Percentiles rank a stretch among this genome's conserved stretches.
These are phyloP conservation scores for Siphonodentalium dalli DNA, from an alignment of 2,888 invertebrate species.

Conservation along the genomic window DNA sequence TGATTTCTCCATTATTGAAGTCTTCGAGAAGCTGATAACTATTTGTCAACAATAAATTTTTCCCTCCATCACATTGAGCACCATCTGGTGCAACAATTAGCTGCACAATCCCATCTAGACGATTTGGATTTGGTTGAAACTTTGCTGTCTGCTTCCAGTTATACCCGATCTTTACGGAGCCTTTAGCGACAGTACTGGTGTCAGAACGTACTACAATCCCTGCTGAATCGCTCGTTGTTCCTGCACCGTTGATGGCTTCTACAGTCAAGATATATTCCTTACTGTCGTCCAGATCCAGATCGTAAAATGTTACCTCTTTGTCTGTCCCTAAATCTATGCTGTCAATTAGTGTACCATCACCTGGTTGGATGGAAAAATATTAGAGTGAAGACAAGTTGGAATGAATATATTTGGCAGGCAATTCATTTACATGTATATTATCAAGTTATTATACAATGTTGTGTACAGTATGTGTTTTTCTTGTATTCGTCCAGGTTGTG, in stretches of 20 bases:
- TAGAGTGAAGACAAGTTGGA: background rate
- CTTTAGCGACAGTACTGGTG: conserved; percentile 24
- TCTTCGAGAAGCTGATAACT: too few relatives aligned
- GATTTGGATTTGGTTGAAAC: conserved; percentile 27
- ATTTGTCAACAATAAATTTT: too few relatives aligned
- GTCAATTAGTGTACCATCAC: background rate
- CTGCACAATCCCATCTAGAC: conserved; percentile 17
- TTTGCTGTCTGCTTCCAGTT: conserved; percentile 22
- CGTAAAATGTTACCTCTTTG: conserved; percentile 30
- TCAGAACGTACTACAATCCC: conserved; percentile 31
- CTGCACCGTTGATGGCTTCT: conserved; percentile 29
- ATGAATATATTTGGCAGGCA: background rate
- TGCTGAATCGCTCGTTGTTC: conserved; percentile 7
- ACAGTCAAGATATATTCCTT: conserved; percentile 27
- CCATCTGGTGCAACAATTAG: too few relatives aligned
- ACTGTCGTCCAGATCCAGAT: conserved; percentile 19
- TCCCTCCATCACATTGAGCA: too few relatives aligned
- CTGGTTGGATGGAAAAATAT: background rate
- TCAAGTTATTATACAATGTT: too few relatives aligned
- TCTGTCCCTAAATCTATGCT: conserved; percentile 1
- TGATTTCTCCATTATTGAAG: too few relatives aligned
- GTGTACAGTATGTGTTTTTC: too few relatives aligned
- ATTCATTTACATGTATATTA: too few relatives aligned
- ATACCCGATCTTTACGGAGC: conserved; percentile 29
- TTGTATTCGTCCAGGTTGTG: too few relatives aligned